Conservation (phyloP, 2,888 invertebrate genomes). For the Leptodirus hochenwartii region DNA sequence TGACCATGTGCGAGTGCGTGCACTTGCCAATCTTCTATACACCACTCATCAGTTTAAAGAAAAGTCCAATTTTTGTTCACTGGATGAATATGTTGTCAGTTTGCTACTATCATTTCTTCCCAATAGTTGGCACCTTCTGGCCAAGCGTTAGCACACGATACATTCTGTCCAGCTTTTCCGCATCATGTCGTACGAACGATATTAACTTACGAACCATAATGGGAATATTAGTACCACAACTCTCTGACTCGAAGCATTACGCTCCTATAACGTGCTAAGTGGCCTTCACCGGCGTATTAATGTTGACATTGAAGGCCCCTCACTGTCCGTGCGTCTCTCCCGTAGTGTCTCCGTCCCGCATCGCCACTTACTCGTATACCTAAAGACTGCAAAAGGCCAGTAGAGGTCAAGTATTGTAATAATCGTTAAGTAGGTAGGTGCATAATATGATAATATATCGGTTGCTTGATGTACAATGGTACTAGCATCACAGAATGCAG, state of each 20-base stretch:
- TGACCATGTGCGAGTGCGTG: too few relatives aligned
- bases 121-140: too few relatives aligned
- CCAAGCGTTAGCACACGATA: neutral
- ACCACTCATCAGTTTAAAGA: too few relatives aligned
- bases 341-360: slow-evolving; percentile 3
- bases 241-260: slow-evolving; percentile 16
- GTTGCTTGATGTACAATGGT: neutral
- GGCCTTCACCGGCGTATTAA: slow-evolving; percentile 29
- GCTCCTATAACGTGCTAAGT: slow-evolving; percentile 23
- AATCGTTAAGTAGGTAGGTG: too few relatives aligned
- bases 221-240: too few relatives aligned
- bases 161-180: slow-evolving; percentile 5
- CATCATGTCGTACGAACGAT: too few relatives aligned
- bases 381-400: slow-evolving; percentile 29
- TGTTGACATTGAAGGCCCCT: slow-evolving; percentile 29
- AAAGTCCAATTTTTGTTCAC: too few relatives aligned
- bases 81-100: too few relatives aligned
- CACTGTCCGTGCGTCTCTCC: too few relatives aligned
- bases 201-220: too few relatives aligned
- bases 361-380: slow-evolving; percentile 15
- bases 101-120: too few relatives aligned
- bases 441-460: neutral
- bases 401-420: slow-evolving; percentile 28
- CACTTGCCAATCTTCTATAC: too few relatives aligned
- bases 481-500: neutral